phyloP scores from a whole-genome alignment of 2,888 invertebrate species.

The Ochropacha duplaris region DNA sequence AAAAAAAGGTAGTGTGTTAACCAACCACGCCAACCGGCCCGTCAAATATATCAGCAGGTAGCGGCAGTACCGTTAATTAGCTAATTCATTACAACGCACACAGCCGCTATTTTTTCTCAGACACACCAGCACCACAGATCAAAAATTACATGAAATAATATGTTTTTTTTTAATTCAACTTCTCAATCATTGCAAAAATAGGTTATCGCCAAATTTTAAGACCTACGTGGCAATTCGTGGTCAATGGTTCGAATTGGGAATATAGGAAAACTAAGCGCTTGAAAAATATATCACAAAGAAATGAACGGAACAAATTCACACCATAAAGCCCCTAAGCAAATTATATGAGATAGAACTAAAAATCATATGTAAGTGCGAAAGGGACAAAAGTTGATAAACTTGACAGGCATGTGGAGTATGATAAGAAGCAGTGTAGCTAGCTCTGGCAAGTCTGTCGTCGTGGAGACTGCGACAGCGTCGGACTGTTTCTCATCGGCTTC shows the following conservation, averaged over 20 bases:
- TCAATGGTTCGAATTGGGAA: background rate
- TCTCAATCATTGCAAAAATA: no score
- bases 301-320: slow-evolving; percentile 1
- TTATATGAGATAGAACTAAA: slow-evolving; percentile 5
- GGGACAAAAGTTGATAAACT: slow-evolving; percentile 11
- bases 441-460: slow-evolving; percentile 64
- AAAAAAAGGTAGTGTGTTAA: no score
- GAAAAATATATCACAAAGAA: slow-evolving; percentile 7
- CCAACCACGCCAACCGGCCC: no score
- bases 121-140: background rate
- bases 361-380: slow-evolving; percentile 3
- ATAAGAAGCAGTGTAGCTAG: slow-evolving; percentile 37
- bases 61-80: background rate
- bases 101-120: no score
- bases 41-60: no score
- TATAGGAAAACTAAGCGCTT: background rate
- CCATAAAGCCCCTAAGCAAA: slow-evolving; percentile 8
- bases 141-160: background rate
- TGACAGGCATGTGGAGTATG: slow-evolving; percentile 27
- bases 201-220: no score
- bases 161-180: background rate
- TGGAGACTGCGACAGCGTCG: slow-evolving; percentile 64
- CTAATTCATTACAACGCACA: background rate
- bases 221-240: background rate
- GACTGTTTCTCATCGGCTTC: slow-evolving; percentile 46